phyloP scores from a whole-genome alignment of 2,888 invertebrate species.

The Mesorhabditis belari region DNA sequence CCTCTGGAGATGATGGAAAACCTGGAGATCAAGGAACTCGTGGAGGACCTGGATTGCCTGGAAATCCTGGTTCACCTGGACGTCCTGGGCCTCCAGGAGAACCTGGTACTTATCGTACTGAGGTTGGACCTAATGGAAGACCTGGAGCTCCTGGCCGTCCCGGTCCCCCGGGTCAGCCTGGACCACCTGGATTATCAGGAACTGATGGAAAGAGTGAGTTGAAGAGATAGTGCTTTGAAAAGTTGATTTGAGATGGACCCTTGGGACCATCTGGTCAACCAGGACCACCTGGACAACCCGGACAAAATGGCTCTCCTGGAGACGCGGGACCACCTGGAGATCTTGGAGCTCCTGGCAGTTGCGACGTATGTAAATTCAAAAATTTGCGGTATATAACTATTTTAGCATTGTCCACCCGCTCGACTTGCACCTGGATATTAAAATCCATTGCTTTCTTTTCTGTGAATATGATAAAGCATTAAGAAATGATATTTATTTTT shows the following conservation, averaged over 20 bases:
- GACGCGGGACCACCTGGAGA: constrained; percentile 22
- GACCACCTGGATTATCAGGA: constrained; percentile 33
- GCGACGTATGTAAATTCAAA: constrained; percentile 53
- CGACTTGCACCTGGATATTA: constrained; percentile 49
- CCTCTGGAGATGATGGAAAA: constrained; percentile 46
- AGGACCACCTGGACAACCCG: constrained; percentile 37
- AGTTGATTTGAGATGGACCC: constrained; percentile 1
- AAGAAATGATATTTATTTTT: no score
- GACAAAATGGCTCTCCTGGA: constrained; percentile 29
- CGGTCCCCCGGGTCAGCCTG: constrained; percentile 40
- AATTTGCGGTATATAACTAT: no score
- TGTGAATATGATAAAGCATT: no score
- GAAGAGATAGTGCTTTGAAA: background rate
- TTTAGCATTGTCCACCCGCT: no score
- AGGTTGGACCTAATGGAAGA: constrained; percentile 44
- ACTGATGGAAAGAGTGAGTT: background rate
- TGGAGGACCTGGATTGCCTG: constrained; percentile 69
- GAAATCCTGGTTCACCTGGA: constrained; percentile 53
- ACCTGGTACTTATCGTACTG: constrained; percentile 47
- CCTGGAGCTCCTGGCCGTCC: constrained; percentile 45
- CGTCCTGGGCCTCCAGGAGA: constrained; percentile 49
- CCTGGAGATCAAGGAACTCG: constrained; percentile 49
- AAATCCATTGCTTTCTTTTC: background rate
- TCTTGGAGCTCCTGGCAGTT: constrained; percentile 45
- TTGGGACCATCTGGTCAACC: constrained; percentile 25